Conservation (phyloP, 2,797 vertebrate genomes). For the Peromyscus aztecus region DNA sequence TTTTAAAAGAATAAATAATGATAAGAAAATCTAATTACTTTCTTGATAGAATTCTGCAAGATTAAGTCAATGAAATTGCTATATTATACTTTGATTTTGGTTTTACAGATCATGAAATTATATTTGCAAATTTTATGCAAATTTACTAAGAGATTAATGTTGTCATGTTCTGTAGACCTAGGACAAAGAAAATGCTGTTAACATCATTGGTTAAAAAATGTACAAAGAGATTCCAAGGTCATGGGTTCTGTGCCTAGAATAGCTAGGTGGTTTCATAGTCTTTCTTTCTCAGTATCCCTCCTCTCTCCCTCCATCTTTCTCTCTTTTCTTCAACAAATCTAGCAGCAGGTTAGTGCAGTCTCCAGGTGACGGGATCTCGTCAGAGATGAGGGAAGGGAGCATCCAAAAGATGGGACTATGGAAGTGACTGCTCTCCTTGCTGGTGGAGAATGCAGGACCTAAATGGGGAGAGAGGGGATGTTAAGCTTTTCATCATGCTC, state of each 20-base stretch:
- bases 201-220: conserved; percentile 67
- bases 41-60: conserved; percentile 78
- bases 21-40: conserved; percentile 81
- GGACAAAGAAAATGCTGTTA: conserved; percentile 76
- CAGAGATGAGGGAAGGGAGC: neutral
- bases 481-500: neutral
- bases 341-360: neutral
- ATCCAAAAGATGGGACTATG: neutral
- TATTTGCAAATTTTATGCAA: conserved; percentile 84
- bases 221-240: conserved; percentile 77
- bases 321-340: neutral
- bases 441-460: neutral
- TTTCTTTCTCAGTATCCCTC: neutral
- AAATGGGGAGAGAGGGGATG: neutral
- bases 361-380: neutral
- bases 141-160: conserved; percentile 82
- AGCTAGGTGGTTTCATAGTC: conserved; percentile 21
- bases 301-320: neutral
- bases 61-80: conserved; percentile 81
- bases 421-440: neutral
- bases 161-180: conserved; percentile 76
- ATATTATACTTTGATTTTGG: conserved; percentile 80
- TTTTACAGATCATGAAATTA: conserved; percentile 82
- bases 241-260: conserved; percentile 59
- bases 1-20: conserved; percentile 81